phyloP scores from a whole-genome alignment of 2,888 invertebrate genomes.

The Tiliacea aurago region DNA sequence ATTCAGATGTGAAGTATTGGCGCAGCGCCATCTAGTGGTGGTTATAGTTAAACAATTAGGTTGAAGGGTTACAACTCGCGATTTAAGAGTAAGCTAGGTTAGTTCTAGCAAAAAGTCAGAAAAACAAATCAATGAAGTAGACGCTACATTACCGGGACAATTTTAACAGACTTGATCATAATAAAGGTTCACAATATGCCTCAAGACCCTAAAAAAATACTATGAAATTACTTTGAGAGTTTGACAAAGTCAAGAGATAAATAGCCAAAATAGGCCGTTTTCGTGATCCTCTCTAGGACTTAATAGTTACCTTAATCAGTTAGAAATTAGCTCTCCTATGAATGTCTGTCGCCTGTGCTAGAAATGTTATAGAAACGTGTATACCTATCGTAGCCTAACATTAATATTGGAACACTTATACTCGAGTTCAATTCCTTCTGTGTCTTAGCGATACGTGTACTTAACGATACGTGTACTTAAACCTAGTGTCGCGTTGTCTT shows the following conservation, averaged over 20 bases:
- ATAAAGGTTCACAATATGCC: not conserved
- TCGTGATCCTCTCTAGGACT: not conserved
- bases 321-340: not conserved
- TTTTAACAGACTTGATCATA: not conserved
- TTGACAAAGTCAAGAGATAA: not conserved
- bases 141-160: too few species aligned
- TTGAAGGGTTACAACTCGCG: constrained; percentile 22
- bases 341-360: constrained; percentile 32
- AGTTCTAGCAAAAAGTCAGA: constrained; percentile 32
- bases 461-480: constrained; percentile 61
- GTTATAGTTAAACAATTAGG: constrained; percentile 27
- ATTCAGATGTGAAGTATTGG: not conserved
- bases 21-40: constrained; percentile 52
- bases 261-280: not conserved
- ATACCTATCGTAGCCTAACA: constrained; percentile 53
- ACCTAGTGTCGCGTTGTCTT: constrained; percentile 42
- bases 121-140: too few species aligned
- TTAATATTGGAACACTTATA: constrained; percentile 61
- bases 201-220: not conserved
- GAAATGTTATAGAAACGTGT: constrained; percentile 8
- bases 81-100: constrained; percentile 19
- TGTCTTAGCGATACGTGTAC: constrained; percentile 58
- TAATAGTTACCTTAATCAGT: not conserved
- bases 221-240: not conserved
- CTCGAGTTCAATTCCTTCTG: constrained; percentile 69